Base-by-base conservation (phyloP, 2,888 invertebrate species). In the Leptopilina drosophilae region DNA sequence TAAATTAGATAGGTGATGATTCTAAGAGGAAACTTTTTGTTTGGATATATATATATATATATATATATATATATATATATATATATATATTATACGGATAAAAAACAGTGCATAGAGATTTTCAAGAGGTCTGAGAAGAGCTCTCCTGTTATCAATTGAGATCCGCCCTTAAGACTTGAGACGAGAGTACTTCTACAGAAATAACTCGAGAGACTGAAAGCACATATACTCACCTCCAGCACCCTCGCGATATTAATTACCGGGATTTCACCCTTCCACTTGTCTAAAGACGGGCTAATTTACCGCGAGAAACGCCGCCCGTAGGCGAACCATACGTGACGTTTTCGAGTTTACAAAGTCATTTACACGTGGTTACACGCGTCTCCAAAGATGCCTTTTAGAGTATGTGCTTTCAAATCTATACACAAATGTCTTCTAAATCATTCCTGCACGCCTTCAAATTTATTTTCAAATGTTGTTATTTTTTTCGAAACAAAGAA, bases 171-270 rank as follows among this genome's bases (percentile, higher is more conserved):
- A 53, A 49, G 56, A 77, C 77, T 77, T 59, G 77, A 67, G 77
- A 77, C 40, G 77, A 77, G 77, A 77, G 64, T 15, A 59, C 64
- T 76, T 77, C 84, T 86, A 84, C 85, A 83, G 85, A 87, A 88
- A 88, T 88, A 88, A 86, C 85, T 88, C 79, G 82, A 76, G 82
- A 76, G 80, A 81, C 80, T 73, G 40, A 9, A 8, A 53, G 77
- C 75, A 62, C 81, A 78, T 80, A 66, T 66, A 73, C 73, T 56
- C 12, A 77, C 81, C 77, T 83, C 75, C 66, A 79, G 82, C 87
- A 85, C 87, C 87, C 87, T 84, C 85, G 84, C 85, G 82, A 84
- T 88, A 89, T 89, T 89, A 89, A 89, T 89, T 89, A 88, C 87
- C 82, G 82, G 87, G 87, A 87, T 87, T 87, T 87, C 84, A 84